Percentiles rank a stretch among this genome's conserved stretches.
phyloP scores from a whole-genome alignment of 2,888 invertebrate genomes.

The Mystacides longicornis region DNA sequence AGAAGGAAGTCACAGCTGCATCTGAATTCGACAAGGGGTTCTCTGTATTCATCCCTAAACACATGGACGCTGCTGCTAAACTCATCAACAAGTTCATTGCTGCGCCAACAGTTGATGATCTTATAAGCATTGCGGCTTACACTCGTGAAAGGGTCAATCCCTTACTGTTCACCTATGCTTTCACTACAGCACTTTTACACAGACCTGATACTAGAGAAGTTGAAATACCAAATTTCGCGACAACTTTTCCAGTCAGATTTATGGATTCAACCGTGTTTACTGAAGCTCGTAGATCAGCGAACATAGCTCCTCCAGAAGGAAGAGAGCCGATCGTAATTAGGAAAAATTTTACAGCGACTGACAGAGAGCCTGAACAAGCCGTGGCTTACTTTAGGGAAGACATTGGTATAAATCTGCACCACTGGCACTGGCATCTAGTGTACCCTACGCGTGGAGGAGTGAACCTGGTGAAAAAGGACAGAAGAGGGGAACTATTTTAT shows the following conservation, averaged over 20 bases:
- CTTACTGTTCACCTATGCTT: slow-evolving; percentile 66
- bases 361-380: slow-evolving; percentile 68
- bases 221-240: slow-evolving; percentile 63
- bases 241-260: slow-evolving; percentile 77
- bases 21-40: slow-evolving; percentile 51
- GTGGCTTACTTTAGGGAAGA: slow-evolving; percentile 81
- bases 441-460: slow-evolving; percentile 62
- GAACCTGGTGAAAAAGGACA: slow-evolving; percentile 48
- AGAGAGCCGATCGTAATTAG: slow-evolving; percentile 67
- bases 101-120: slow-evolving; percentile 63
- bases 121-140: slow-evolving; percentile 58
- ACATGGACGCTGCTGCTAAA: slow-evolving; percentile 56
- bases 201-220: slow-evolving; percentile 63
- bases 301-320: slow-evolving; percentile 51
- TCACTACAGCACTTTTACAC: slow-evolving; percentile 65
- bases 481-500: slow-evolving; percentile 58
- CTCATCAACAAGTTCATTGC: slow-evolving; percentile 63
- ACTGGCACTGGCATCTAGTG: slow-evolving; percentile 89
- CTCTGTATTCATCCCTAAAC: slow-evolving; percentile 63
- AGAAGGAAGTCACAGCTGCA: slow-evolving; percentile 48
- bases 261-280: slow-evolving; percentile 65
- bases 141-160: slow-evolving; percentile 66
- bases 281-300: slow-evolving; percentile 60
- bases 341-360: slow-evolving; percentile 64
- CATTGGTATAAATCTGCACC: slow-evolving; percentile 77